Evolutionary conservation across 2,113 vertebrate genomes (phyloP).

Genomic region (Asarcornis scutulata): DNA sequence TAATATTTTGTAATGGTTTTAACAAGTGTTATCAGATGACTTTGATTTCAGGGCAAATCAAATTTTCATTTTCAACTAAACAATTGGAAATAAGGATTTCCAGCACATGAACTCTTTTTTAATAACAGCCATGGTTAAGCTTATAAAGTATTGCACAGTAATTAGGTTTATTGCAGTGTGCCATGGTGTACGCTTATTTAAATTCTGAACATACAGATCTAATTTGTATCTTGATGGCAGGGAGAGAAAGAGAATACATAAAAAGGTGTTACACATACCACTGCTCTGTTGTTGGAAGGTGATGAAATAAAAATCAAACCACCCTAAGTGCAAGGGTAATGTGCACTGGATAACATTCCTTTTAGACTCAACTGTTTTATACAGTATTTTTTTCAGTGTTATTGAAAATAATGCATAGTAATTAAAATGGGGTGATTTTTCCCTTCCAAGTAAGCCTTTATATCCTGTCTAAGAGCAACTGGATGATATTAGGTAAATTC

Average conservation of each 20-base stretch:
- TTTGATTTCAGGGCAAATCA: background rate
- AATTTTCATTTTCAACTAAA: background rate
- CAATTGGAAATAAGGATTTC: background rate
- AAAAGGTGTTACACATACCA: constrained; percentile 26
- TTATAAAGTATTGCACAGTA: constrained; percentile 30
- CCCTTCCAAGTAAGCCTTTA: background rate
- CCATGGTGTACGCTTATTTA: constrained; percentile 38
- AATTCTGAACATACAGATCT: constrained; percentile 34
- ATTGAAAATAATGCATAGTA: constrained; percentile 5
- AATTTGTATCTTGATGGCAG: constrained; percentile 14
- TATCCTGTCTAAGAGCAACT: constrained; percentile 22
- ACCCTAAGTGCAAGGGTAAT: background rate
- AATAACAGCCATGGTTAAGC: background rate
- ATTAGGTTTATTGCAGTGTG: constrained; percentile 35
- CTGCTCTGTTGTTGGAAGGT: constrained; percentile 6
- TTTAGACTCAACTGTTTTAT: constrained; percentile 3
- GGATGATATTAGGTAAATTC: constrained; percentile 55
- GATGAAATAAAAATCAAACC: constrained; percentile 32
- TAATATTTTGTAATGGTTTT: background rate
- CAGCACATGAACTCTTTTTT: background rate
- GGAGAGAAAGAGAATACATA: background rate
- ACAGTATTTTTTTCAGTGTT: background rate
- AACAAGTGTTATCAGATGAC: background rate
- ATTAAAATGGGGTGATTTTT: constrained; percentile 45
- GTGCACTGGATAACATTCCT: background rate